Conservation (phyloP, 2,888 invertebrate genomes). For the Zygothrica quintamaculata region DNA sequence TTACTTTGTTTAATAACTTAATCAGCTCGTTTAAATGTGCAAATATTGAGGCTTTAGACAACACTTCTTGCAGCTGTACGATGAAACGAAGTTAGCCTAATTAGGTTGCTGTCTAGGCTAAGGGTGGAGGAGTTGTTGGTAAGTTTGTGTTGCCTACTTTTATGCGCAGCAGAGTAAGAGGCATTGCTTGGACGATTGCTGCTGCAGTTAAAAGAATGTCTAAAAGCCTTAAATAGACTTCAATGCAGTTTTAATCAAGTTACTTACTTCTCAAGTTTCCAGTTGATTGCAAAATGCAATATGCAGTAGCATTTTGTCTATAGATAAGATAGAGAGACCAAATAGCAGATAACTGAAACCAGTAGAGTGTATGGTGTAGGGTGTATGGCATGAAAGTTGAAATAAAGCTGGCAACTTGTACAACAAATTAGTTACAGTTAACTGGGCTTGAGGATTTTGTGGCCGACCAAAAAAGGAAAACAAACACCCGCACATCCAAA, state of each 20-base stretch:
- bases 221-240: conserved; percentile 1
- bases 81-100: too few relatives aligned
- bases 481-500: conserved; percentile 58
- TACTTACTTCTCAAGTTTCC: conserved; percentile 34
- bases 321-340: background rate
- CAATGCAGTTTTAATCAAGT: conserved; percentile 40
- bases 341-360: too few relatives aligned
- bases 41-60: too few relatives aligned
- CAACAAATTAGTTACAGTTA: conserved; percentile 74
- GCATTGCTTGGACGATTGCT: conserved; percentile 2
- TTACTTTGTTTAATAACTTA: too few relatives aligned
- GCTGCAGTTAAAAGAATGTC: background rate
- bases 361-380: too few relatives aligned
- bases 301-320: conserved; percentile 22
- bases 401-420: conserved; percentile 37
- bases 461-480: conserved; percentile 42
- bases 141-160: too few relatives aligned
- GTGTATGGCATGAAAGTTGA: background rate
- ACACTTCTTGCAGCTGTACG: too few relatives aligned
- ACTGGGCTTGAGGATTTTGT: conserved; percentile 57
- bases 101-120: background rate
- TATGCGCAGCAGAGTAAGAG: conserved; percentile 6
- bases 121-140: too few relatives aligned
- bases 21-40: too few relatives aligned
- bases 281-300: conserved; percentile 33